A percentile compares a stretch with the other conserved stretches of the same genome.
Evolutionary conservation across 2,113 vertebrate genomes (phyloP).

Genomic region (Engystomops pustulosus): DNA sequence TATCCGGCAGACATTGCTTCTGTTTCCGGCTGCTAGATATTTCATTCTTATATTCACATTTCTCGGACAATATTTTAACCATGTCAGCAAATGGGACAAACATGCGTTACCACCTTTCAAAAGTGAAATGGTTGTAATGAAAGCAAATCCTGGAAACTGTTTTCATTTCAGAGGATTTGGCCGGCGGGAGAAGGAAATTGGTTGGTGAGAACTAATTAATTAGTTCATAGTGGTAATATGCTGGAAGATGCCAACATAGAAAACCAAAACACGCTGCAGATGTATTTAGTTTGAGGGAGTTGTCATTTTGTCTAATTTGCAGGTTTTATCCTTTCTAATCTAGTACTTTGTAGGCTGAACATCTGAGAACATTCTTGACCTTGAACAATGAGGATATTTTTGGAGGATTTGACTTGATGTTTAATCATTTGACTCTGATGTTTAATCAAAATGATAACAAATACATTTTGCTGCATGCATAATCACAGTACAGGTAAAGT

Average conservation of each 20-base stretch:
- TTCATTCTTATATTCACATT: not conserved
- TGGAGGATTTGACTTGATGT: not conserved
- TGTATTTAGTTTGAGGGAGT: not conserved
- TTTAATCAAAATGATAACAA: too few species aligned
- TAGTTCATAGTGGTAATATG: constrained; percentile 20
- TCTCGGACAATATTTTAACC: not conserved
- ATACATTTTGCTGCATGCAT: too few species aligned
- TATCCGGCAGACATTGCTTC: not conserved
- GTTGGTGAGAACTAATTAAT: constrained; percentile 17
- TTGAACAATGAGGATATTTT: not conserved
- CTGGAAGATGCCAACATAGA: not conserved
- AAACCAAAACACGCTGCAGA: not conserved
- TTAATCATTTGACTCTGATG: too few species aligned
- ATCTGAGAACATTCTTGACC: not conserved
- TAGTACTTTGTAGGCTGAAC: not conserved
- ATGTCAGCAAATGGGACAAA: not conserved
- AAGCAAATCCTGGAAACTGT: constrained; percentile 19
- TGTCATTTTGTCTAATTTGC: not conserved
- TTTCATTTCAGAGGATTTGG: constrained; percentile 19
- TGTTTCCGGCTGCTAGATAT: not conserved
- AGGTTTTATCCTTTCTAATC: not conserved
- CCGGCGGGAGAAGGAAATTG: constrained; percentile 19
- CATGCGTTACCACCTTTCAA: not conserved
- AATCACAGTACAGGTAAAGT: too few species aligned
- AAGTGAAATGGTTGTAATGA: constrained; percentile 16